A percentile compares a stretch with the other conserved stretches of the same genome.
Conservation (phyloP, 2,113 vertebrate genomes). For the Pithys albifrons region DNA sequence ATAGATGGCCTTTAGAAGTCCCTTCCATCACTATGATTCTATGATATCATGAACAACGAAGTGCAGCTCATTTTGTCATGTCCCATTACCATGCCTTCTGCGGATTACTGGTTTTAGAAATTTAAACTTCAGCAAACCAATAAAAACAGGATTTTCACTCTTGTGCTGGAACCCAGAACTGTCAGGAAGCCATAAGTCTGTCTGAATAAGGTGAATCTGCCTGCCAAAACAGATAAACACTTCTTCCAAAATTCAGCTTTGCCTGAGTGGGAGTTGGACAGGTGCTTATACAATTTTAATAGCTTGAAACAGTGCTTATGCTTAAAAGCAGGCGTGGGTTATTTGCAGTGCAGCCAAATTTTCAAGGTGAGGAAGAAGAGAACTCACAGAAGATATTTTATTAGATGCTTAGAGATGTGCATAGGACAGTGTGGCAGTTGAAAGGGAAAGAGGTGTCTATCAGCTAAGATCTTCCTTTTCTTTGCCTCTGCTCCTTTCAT, state of each 20-base stretch:
- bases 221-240: not conserved
- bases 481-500: not conserved
- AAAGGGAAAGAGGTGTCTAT: not conserved
- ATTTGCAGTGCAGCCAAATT: not conserved
- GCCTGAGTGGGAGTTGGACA: not conserved
- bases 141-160: not conserved
- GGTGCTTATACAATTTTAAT: constrained; percentile 15
- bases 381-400: not conserved
- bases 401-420: not conserved
- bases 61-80: not conserved
- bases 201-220: not conserved
- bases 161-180: not conserved
- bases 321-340: not conserved
- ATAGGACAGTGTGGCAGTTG: not conserved
- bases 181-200: not conserved
- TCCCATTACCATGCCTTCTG: not conserved
- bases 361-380: not conserved
- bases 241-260: not conserved
- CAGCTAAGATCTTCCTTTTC: not conserved
- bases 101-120: not conserved
- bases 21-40: not conserved
- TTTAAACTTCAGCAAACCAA: not conserved
- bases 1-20: not conserved
- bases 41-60: not conserved
- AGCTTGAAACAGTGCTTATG: not conserved